Conservation (phyloP, 1,140 invertebrate genomes). For the Diachasmimorpha longicaudata region DNA sequence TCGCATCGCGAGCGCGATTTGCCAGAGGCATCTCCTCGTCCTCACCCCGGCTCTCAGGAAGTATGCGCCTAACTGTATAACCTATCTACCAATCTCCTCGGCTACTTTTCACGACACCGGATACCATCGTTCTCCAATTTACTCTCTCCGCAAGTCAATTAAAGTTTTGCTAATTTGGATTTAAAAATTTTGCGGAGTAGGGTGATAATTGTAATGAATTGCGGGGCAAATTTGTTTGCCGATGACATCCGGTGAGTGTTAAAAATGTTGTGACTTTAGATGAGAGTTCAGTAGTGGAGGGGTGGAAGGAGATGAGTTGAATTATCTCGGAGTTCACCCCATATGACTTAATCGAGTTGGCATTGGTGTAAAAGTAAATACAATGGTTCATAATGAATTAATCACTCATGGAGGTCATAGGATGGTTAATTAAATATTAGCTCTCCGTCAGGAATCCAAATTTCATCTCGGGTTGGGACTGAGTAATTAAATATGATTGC, state of each 20-base stretch:
- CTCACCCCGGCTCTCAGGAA: not conserved
- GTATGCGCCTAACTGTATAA: not conserved
- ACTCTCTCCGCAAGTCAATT: conserved; percentile 33
- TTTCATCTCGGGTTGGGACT: not conserved
- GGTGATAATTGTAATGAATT: not conserved
- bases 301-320: no score
- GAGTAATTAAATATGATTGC: not conserved
- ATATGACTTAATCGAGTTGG: no score
- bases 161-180: conserved; percentile 28
- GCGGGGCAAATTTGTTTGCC: not conserved
- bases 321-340: no score
- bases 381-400: no score
- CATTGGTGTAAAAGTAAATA: no score
- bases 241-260: no score
- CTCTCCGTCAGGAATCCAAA: not conserved
- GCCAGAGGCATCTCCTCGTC: conserved; percentile 14
- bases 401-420: no score
- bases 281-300: no score
- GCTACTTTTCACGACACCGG: conserved; percentile 16
- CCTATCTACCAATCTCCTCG: not conserved
- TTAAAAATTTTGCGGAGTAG: not conserved
- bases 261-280: no score
- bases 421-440: not conserved
- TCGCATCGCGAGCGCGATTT: conserved; percentile 21
- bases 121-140: not conserved